phyloP scores from a whole-genome alignment of 2,113 vertebrate species.

The Opisthocomus hoazin region DNA sequence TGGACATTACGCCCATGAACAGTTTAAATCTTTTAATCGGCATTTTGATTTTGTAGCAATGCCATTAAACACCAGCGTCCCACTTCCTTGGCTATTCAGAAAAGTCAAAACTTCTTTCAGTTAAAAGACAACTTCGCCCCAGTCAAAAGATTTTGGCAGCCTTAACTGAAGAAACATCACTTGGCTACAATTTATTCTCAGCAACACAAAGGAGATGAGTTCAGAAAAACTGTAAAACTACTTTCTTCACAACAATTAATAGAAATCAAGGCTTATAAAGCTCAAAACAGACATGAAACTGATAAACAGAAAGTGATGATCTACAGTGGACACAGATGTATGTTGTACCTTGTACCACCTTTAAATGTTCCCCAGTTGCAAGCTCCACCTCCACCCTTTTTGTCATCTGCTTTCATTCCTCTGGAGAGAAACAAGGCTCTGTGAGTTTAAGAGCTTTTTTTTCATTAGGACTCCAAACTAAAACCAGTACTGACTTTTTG shows the following conservation, averaged over 20 bases:
- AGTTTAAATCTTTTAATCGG: neutral
- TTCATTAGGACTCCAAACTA: neutral
- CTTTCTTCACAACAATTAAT: neutral
- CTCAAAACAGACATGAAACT: neutral
- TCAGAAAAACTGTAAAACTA: neutral
- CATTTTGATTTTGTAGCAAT: neutral
- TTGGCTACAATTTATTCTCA: neutral
- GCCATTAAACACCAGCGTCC: neutral
- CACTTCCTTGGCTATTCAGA: neutral
- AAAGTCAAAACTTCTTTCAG: neutral
- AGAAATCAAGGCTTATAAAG: neutral
- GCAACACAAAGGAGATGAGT: neutral
- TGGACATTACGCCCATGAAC: neutral
- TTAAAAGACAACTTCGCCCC: neutral
- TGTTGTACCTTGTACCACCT: conserved; percentile 63
- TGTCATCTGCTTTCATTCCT: conserved; percentile 75
- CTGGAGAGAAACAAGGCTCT: conserved; percentile 47
- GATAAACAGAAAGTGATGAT: neutral
- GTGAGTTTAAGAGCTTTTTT: neutral
- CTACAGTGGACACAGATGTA: neutral
- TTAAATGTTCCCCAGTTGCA: conserved; percentile 75
- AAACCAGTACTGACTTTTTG: neutral
- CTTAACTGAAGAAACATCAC: neutral
- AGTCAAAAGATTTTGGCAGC: neutral
- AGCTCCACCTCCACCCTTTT: conserved; percentile 72